phyloP scores from a whole-genome alignment of 2,888 invertebrate genomes.

The Sturmia bella region DNA sequence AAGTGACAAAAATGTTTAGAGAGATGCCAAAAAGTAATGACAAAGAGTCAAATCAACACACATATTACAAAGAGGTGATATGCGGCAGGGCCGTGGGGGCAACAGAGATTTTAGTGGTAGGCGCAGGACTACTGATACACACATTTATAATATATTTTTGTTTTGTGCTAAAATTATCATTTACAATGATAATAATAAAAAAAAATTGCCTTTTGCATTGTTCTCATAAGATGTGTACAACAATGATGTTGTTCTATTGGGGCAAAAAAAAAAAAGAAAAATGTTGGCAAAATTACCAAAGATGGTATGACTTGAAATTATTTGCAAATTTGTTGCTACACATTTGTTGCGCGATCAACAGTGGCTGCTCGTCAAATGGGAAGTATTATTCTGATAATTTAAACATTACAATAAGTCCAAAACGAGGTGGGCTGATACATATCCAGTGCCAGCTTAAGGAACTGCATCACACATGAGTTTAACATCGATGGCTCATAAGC shows the following conservation, averaged over 20 bases:
- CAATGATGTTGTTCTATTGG: constrained; percentile 45
- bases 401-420: no score
- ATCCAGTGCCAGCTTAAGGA: no score
- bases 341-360: constrained; percentile 40
- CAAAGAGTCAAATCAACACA: constrained; percentile 54
- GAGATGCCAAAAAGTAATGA: constrained; percentile 71
- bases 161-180: constrained; percentile 66
- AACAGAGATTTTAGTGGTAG: constrained; percentile 53
- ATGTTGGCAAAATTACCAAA: constrained; percentile 64
- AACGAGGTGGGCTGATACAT: no score
- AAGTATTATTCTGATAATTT: not conserved
- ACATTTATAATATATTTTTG: constrained; percentile 19
- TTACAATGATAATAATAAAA: constrained; percentile 41
- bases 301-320: constrained; percentile 61
- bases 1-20: constrained; percentile 46
- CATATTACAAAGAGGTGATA: constrained; percentile 6
- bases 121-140: constrained; percentile 71
- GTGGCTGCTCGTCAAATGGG: constrained; percentile 14
- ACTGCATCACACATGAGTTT: no score
- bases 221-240: constrained; percentile 32
- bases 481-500: no score
- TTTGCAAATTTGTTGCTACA: constrained; percentile 42
- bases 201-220: constrained; percentile 52
- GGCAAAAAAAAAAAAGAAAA: constrained; percentile 51
- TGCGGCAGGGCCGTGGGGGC: constrained; percentile 50